phyloP scores from a whole-genome alignment of 92 coral and sea anemone species.

The Parazoanthus atlanticus region DNA sequence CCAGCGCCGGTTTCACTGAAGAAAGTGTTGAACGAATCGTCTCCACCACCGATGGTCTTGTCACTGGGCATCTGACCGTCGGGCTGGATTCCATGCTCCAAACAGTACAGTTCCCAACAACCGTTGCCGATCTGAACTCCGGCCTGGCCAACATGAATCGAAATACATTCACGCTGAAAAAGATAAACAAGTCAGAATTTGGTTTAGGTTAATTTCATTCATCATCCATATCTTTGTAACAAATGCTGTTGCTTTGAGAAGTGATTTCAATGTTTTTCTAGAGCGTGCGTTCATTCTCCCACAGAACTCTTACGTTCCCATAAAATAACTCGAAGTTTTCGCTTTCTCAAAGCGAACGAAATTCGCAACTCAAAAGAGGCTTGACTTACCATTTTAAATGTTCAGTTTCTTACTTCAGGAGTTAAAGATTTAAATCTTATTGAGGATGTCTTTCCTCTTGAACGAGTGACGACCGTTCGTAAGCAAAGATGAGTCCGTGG shows the following conservation, averaged over 20 bases:
- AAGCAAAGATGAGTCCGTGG: not conserved
- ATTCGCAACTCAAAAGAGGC: not conserved
- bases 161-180: slow-evolving; percentile 84
- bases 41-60: slow-evolving; percentile 84
- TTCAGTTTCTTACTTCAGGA: not conserved
- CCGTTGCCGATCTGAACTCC: slow-evolving; percentile 83
- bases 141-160: slow-evolving; percentile 81
- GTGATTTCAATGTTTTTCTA: not conserved
- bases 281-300: not conserved
- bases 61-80: slow-evolving; percentile 91
- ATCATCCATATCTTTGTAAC: not conserved
- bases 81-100: slow-evolving; percentile 88
- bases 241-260: not conserved
- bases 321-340: not conserved
- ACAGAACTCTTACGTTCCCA: not conserved
- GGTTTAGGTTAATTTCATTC: not conserved
- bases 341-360: not conserved
- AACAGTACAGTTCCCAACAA: slow-evolving; percentile 56
- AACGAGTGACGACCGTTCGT: slow-evolving; percentile 1
- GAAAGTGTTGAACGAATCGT: slow-evolving; percentile 86
- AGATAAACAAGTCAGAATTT: not conserved
- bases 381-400: not conserved
- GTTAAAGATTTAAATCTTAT: not conserved
- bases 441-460: not conserved
- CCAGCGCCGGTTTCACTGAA: slow-evolving; percentile 89